Evolutionary conservation across 2,888 invertebrate genomes (phyloP).

Genomic region (Pristionchus exspectatus): DNA sequence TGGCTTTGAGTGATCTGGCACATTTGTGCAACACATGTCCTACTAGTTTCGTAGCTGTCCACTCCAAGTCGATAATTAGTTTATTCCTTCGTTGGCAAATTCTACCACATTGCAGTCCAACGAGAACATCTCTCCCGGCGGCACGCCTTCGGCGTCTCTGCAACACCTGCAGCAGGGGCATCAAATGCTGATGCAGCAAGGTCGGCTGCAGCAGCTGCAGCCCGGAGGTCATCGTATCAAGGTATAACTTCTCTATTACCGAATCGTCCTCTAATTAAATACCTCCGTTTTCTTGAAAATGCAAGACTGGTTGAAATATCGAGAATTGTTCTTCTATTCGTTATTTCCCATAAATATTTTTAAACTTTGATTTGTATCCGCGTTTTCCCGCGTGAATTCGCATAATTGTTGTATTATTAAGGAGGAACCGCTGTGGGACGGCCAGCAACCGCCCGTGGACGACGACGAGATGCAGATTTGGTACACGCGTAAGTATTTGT

Average conservation of each 20-base stretch:
- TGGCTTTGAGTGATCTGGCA: no score
- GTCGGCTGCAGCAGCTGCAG: background rate
- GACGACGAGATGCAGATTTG: background rate
- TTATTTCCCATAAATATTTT: background rate
- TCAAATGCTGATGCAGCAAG: background rate
- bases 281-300: no score
- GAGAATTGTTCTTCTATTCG: background rate
- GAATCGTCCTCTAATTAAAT: no score
- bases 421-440: background rate
- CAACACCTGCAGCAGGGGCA: background rate
- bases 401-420: background rate
- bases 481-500: background rate
- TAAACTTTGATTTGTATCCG: no score
- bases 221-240: background rate
- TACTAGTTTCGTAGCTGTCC: background rate
- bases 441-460: background rate
- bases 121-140: background rate
- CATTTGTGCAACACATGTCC: background rate
- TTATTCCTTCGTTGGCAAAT: no score
- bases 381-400: no score
- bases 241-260: no score
- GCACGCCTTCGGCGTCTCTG: background rate
- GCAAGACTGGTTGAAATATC: no score
- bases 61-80: no score
- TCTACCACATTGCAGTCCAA: background rate